phyloP scores from a whole-genome alignment of 2,113 vertebrate species.

The Boleophthalmus pectinirostris region DNA sequence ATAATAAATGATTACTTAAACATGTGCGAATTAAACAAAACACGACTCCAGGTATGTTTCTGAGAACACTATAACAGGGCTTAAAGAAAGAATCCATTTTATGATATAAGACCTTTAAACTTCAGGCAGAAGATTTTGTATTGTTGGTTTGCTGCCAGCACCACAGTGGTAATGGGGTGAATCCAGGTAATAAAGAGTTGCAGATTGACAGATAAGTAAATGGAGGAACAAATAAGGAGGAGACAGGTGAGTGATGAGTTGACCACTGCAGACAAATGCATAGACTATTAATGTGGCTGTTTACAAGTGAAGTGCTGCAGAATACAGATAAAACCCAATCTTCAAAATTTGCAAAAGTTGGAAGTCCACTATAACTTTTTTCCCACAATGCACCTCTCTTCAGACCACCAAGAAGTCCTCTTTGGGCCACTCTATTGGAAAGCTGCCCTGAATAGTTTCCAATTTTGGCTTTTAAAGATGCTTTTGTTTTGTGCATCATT shows the following conservation, averaged over 20 bases:
- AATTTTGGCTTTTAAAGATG: conserved; percentile 21
- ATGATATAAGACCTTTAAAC: too few relatives aligned
- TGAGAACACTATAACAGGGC: too few relatives aligned
- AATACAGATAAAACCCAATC: neutral
- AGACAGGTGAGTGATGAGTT: neutral
- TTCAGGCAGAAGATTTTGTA: neutral
- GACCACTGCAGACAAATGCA: neutral
- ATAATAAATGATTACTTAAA: too few relatives aligned
- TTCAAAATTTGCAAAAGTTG: neutral
- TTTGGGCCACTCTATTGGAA: conserved; percentile 9
- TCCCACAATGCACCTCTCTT: conserved; percentile 1
- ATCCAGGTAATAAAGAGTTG: neutral
- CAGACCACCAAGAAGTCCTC: conserved; percentile 26
- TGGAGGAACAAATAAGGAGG: neutral
- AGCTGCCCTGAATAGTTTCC: neutral
- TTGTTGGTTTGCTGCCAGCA: neutral
- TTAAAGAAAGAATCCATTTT: too few relatives aligned
- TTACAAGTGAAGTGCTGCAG: conserved; percentile 1
- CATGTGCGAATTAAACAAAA: too few relatives aligned
- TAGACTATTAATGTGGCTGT: neutral
- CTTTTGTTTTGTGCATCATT: conserved; percentile 3
- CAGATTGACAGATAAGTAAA: neutral
- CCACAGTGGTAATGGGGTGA: neutral
- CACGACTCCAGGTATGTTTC: too few relatives aligned
- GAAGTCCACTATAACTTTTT: neutral